Conservation (phyloP, 2,113 vertebrate species). For the Paramisgurnus dabryanus region DNA sequence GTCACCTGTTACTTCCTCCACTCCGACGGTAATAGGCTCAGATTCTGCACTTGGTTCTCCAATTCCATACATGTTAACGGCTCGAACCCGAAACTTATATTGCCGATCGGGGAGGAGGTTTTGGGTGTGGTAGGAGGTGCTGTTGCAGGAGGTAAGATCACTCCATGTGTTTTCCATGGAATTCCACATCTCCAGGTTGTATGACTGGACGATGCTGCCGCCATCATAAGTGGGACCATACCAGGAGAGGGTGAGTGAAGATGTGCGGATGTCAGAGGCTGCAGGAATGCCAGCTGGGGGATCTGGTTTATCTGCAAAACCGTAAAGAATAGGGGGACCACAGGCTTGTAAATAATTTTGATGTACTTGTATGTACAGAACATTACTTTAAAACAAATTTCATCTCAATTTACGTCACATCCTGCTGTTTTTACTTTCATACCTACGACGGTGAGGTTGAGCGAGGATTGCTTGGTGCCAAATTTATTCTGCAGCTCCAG, state of each 20-base stretch:
- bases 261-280: conserved; percentile 84
- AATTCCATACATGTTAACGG: conserved; percentile 89
- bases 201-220: conserved; percentile 92
- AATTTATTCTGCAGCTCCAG: conserved; percentile 87
- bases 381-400: background rate
- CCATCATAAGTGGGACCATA: conserved; percentile 96
- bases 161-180: conserved; percentile 83
- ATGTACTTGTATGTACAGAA: background rate
- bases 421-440: conserved; percentile 17
- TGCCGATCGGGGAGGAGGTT: conserved; percentile 85
- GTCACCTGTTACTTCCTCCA: conserved; percentile 86
- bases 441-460: conserved; percentile 98
- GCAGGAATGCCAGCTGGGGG: conserved; percentile 91
- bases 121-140: conserved; percentile 90
- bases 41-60: conserved; percentile 96
- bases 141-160: conserved; percentile 89
- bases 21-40: conserved; percentile 81
- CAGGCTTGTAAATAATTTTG: background rate
- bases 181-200: conserved; percentile 94
- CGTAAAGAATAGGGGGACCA: background rate
- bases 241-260: conserved; percentile 93
- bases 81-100: conserved; percentile 93
- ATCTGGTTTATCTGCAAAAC: conserved; percentile 88
- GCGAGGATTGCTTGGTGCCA: conserved; percentile 87
- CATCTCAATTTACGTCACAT: background rate